Evolutionary conservation across 92 coral and sea anemone species (phyloP).

Genomic region (Montipora capitata): DNA sequence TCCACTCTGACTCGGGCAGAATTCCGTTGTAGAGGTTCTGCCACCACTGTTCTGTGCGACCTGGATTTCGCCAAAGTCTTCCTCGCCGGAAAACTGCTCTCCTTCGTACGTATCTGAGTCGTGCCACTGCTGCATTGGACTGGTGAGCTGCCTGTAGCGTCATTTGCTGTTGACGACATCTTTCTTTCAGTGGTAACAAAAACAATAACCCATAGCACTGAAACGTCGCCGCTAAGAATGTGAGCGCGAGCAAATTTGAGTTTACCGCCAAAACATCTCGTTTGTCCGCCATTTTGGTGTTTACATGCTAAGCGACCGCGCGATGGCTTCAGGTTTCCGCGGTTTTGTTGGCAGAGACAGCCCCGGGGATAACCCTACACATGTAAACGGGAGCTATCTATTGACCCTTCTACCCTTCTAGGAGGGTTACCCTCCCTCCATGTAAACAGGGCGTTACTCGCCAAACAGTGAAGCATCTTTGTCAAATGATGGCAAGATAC

Average conservation of each 20-base stretch:
- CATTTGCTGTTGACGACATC: constrained; percentile 12
- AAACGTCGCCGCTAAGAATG: constrained; percentile 17
- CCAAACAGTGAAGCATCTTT: no score
- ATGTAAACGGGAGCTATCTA: constrained; percentile 30
- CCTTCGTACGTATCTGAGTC: constrained; percentile 21
- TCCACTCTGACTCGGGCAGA: constrained; percentile 8
- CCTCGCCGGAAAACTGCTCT: constrained; percentile 27
- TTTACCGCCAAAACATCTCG: constrained; percentile 32
- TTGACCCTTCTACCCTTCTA: constrained; percentile 39
- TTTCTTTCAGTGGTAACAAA: neutral
- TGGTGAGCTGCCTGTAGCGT: constrained; percentile 14
- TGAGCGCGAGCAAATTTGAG: constrained; percentile 34
- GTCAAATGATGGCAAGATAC: no score
- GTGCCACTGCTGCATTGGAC: constrained; percentile 16
- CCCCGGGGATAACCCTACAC: constrained; percentile 39
- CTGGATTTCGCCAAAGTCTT: constrained; percentile 15
- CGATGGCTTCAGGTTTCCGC: constrained; percentile 27
- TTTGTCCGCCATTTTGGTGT: constrained; percentile 51
- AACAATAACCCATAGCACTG: constrained; percentile 33
- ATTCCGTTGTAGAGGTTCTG: constrained; percentile 11
- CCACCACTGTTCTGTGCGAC: constrained; percentile 53
- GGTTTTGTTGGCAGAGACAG: constrained; percentile 36
- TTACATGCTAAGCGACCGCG: constrained; percentile 20
- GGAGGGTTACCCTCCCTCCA: constrained; percentile 47
- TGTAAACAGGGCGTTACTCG: constrained; percentile 24